Percentiles rank a stretch among this genome's conserved stretches.
Conservation (phyloP, 2,888 invertebrate genomes). For the Microplitis deprimator region DNA sequence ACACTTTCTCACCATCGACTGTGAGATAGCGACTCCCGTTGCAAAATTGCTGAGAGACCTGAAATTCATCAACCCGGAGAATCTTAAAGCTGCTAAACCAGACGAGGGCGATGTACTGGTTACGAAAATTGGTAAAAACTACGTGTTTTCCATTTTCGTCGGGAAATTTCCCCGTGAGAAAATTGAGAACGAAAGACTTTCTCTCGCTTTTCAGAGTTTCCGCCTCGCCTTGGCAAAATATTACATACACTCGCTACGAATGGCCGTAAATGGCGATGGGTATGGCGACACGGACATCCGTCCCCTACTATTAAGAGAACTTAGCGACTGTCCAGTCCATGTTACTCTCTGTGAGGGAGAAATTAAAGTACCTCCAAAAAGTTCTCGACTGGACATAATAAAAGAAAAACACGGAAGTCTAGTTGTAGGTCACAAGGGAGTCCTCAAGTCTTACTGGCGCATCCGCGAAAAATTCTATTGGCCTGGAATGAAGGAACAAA, state of each 20-base stretch:
- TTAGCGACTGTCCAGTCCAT: no score
- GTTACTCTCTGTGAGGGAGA: slow-evolving; percentile 36
- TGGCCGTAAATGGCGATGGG: no score
- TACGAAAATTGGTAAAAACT: no score
- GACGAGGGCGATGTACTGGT: no score
- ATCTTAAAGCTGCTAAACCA: slow-evolving; percentile 5
- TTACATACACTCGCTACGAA: no score
- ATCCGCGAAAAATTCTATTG: slow-evolving; percentile 37
- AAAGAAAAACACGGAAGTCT: slow-evolving; percentile 43
- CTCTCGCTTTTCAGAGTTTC: no score
- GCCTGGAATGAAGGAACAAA: slow-evolving; percentile 2
- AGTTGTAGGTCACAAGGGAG: slow-evolving; percentile 50
- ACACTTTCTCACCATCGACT: slow-evolving; percentile 38
- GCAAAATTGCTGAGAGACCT: slow-evolving; percentile 21
- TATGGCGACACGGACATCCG: no score
- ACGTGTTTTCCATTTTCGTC: no score
- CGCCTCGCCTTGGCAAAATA: no score
- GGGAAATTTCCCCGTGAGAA: no score
- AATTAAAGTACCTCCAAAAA: slow-evolving; percentile 4
- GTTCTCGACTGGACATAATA: slow-evolving; percentile 32
- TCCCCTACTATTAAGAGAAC: no score
- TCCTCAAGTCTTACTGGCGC: slow-evolving; percentile 44
- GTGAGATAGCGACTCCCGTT: slow-evolving; percentile 9
- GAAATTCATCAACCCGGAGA: neutral
- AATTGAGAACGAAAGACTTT: no score